Evolutionary conservation across 2,797 vertebrate species (phyloP), one percentile per base, ranked within the genome.

Genomic region (Smutsia gigantea): DNA sequence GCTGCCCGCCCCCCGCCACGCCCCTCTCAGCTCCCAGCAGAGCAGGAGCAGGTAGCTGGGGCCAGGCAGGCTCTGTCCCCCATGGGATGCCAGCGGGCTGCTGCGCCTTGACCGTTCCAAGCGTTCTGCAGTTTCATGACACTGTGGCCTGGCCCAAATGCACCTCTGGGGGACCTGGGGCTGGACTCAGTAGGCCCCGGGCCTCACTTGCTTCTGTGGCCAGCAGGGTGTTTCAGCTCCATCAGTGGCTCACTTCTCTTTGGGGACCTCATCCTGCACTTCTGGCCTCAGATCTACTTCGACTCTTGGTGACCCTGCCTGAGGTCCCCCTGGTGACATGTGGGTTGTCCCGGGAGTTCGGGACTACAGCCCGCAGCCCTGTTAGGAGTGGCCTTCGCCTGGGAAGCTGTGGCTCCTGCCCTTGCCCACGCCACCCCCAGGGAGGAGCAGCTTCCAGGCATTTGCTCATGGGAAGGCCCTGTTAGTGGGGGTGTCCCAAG

Each of bases 131-230:
- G 7, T 21, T 27, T 51, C 15, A 19, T 3, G 49, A 64, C 46
- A 51, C n/a, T 15, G 15, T 81, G 84, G 19, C 55, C 86, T 83
- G 61, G 21, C 75, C 31, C 79, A 57, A 31, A 64, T 18, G 31
- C 10, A 7, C 14, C 42, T 7, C 25, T 23, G 31, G 61, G 31
- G 21, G 13, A 8, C 31, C 18, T 82, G 39, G 31, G 27, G 66
- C 9, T 27, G 3, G 1, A 4, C 21, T 1, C 61, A 10, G 1
- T 7, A 37, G 31, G 21, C n/a, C 25, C 37, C 34, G 23, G 25
- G 49, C 29, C 27, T 87, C 34, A 9, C 66, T 57, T 25, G 34
- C 21, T 1, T 61, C 79, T 84, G 27, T 11, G 12, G 34, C 34
- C 27, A 39, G 57, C 7, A 5, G 31, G 51, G 6, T 5, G 21